Base-by-base conservation (phyloP, 2,888 invertebrate genomes). In the Druceiella hillmani region DNA sequence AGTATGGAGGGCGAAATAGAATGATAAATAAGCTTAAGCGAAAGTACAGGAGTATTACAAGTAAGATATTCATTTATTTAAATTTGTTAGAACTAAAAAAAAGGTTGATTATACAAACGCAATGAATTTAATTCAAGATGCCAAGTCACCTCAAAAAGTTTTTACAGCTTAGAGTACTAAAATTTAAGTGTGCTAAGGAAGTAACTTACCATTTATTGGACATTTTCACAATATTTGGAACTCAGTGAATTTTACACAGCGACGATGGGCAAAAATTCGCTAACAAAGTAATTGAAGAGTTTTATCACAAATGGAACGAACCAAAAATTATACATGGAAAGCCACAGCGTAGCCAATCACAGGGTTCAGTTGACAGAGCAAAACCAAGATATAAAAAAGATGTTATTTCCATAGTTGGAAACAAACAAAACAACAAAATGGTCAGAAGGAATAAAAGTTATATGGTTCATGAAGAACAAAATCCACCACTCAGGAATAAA, bases 291-390 rank as follows among this genome's bases (percentile, higher is more conserved):
- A 40, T 46, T 25, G 14, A 24, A 9, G 33, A 42, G 34, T 4
- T 45, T n/a, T 33, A 27, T 3, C 16, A 6, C 5, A 13, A 48
- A 31, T 55, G 54, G 51, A 29, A 20, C 9, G 22, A 20, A 25
- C 13, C 45, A 9, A 53, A 55, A 50, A 52, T 52, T 24, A 50
- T 55, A 7, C 50, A 55, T 41, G 52, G 54, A 33, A n/a, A n/a
- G n/a, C n/a, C n/a, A n/a, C n/a, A n/a, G n/a, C n/a, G n/a, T n/a
- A n/a, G n/a, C n/a, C n/a, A n/a, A n/a, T n/a, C n/a, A n/a, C n/a
- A n/a, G n/a, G n/a, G n/a, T n/a, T n/a, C n/a, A n/a, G n/a, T n/a
- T n/a, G n/a, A n/a, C n/a, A n/a, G n/a, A n/a, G n/a, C n/a, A n/a
- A n/a, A n/a, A n/a, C n/a, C n/a, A n/a, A 27, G 27, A 10, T 12